Base-by-base conservation (phyloP, 2,888 invertebrate genomes). In the Plebejus anna region DNA sequence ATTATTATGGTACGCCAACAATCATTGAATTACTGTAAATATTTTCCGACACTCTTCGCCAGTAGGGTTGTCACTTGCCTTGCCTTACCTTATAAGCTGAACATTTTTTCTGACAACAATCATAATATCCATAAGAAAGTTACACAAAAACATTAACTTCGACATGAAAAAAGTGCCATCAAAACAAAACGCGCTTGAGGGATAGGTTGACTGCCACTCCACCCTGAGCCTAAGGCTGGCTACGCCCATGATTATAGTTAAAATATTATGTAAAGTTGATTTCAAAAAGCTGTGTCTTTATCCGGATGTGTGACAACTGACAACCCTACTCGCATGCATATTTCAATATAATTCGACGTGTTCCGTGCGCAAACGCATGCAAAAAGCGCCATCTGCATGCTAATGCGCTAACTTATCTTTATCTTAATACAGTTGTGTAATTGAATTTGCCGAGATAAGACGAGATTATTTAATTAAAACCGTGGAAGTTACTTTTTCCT, bases 291-390 rank as follows among this genome's bases (percentile, higher is more conserved):
- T 16, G 55, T 55, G 11, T 2, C 16, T 55, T 55, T 55, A 11
- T 55, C 55, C 16, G 55, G 16, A 55, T 4, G 55, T 55, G 55
- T 55, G 55, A 16, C 55, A 55, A 55, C 55, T 16, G 1, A 32
- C 32, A 22, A 22, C 22, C 22, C 51, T 51, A 51, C 55, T 16
- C 73, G 73, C 73, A 47, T 73, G 73, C 73, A 73, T 55, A 16
- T 72, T 51, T 51, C 51, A 72, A 72, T 32, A 73, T 32, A 73
- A 73, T 79, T 78, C 77, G 75, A 78, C 78, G 78, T 78, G 78
- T 80, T 79, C 80, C 78, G 80, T 80, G 75, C 42, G 75, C 78
- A 79, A 79, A 78, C 78, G 80, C 77, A 78, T 79, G 77, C 76
- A 61, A 77, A 72, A 77, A 76, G 77, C 79, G 79, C 77, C 47